Base-by-base conservation (phyloP, 2,797 vertebrate genomes). In the Valencia hispanica region DNA sequence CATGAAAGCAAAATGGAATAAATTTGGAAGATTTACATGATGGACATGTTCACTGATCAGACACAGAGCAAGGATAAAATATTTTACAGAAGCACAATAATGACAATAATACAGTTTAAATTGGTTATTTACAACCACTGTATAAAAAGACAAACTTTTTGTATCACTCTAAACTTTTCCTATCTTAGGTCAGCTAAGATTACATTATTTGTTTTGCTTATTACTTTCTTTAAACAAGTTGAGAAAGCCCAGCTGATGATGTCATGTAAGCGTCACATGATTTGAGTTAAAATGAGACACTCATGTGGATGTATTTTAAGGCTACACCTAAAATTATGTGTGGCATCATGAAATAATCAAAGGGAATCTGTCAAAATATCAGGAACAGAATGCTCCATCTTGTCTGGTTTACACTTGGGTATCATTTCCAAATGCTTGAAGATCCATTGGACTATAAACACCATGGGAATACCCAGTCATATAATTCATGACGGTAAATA, bases 1-100 rank as follows among this genome's bases (percentile, higher is more conserved):
- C 74, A 51, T 45, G 66, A 76, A 51, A 47, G 30, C 27, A 76
- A 81, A 39, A 48, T 50, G 4, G 80, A 36, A 57, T 39, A 59
- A 72, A 70, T 75, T 69, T 73, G 47, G 72, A 69, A 74, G 68
- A 53, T 75, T 68, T 81, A 74, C 75, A 53, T 48, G 39, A 65
- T 82, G 57, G 77, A 30, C 30, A 61, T 71, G 39, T 72, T 53
- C 48, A 65, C 7, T 69, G 34, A 48, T 57, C 51, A 36, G 32
- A 53, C 51, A 47, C 36, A 69, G 59, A 77, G 55, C 27, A 48
- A 75, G 15, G 36, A 17, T 66, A 34, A 20, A 63, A 77, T 73
- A 25, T 27, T 25, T 5, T 25, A 55, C 25, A 77, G 6, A 36
- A 70, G 61, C 45, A 66, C 45, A 53, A 39, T 27, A 20, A 51